Base-by-base conservation (phyloP, 2,797 vertebrate species). In the Darevskia mixta region DNA sequence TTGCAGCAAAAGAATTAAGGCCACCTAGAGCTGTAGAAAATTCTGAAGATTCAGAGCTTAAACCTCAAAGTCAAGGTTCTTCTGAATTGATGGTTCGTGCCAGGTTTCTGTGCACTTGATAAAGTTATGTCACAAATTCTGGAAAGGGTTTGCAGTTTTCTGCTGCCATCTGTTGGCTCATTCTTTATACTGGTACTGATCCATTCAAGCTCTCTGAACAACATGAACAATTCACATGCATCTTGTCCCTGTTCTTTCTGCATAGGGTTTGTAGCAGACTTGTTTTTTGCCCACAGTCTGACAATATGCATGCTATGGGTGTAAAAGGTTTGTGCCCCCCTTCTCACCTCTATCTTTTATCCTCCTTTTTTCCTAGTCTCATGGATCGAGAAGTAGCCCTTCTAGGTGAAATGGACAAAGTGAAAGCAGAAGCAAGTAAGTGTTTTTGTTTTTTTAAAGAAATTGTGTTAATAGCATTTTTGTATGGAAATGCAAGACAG, bases 381-480 rank as follows among this genome's bases (percentile, higher is more conserved):
- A 99, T 99, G 98, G 99, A 99, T 95, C 97, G 98, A 90, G 99
- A 99, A 95, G 99, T 99, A 91, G 97, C 98, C 27, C 96, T 99
- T 69, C 94, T 99, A 90, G 96, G 92, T 4, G 98, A 99, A 94
- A 99, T 99, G 98, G 99, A 99, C 96, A 99, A 99, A 97, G 99
- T 99, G 91, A 99, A 99, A 97, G 98, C 98, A 58, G 98, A 99
- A 96, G 97, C 99, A 93, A 98, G 98, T 99, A 97, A 98, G 98
- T 90, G 6, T 2, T 2, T 11, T 29, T 17, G 0, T 4, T 55
- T 55, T 55, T 55, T 55, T 13, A 1, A 27, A 25, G 11, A 29
- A 64, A 5, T 3, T 25, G 15, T 71, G 41, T 5, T 80, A 7
- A 29, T 32, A 66, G 67, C 64, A 61, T 27, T 4, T 84, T 43